Evolutionary conservation across 2,113 vertebrate genomes (phyloP), one percentile per base, ranked within the genome.

Genomic region (Mesitornis unicolor): DNA sequence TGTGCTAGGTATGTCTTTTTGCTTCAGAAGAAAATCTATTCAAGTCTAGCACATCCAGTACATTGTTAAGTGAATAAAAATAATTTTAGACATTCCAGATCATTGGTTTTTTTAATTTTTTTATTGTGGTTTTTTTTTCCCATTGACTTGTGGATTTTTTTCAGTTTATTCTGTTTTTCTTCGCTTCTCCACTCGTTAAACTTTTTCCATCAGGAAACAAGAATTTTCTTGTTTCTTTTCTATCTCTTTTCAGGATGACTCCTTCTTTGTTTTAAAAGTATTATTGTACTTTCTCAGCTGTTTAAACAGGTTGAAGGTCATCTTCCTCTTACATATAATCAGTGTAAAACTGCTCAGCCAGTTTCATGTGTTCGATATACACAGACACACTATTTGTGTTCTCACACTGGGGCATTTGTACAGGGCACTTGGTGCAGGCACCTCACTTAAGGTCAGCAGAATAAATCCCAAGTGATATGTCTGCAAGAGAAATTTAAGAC

Each of bases 41-140:
- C 24, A 59, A 22, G 24, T 59, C 43, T 21, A 64, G 22, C 19
- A 33, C 6, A 57, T 29, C 29, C 8, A 31, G 29, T 47, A 10
- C 26, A 29, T 38, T 63, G 6, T 48, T 51, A 40, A 51, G 33
- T 21, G 8, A 7, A 13, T n/a, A 18, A 45, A 65, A 59, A 65
- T 35, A 45, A 60, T 63, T 79, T 25, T n/a, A 35, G 24, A 78
- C 11, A 59, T 31, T 11, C 11, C 31, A 40, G 63, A 63, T 35
- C 14, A 47, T 1, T 60, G 10, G 0, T 2, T 21, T 50, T n/a
- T 47, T 35, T 10, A 21, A 21, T 48, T 48, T 48, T 9, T 48
- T 48, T 22, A 6, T 9, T 65, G 14, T 31, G 16, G 4, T 9
- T 47, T 61, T n/a, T 61, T 42, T 75, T 54, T 14, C n/a, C 25